These are phyloP conservation scores for Euzophera pinguis DNA, from an alignment of 2,888 invertebrate species.

Conservation along the genomic window DNA sequence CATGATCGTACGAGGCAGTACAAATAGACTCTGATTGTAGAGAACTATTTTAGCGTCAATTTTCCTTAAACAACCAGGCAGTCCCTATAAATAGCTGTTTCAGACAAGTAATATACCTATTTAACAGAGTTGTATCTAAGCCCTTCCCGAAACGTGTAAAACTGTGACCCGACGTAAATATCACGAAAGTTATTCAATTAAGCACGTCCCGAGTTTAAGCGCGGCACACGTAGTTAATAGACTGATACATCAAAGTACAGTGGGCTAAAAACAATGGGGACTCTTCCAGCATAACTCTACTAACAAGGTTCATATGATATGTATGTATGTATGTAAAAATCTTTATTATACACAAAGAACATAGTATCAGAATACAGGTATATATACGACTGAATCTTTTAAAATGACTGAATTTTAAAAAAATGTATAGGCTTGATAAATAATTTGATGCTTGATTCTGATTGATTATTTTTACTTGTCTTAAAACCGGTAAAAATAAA, in stretches of 20 bases:
- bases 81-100: not conserved
- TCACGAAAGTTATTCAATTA: slow-evolving; percentile 14
- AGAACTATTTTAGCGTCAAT: not conserved
- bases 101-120: not conserved
- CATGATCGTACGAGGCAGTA: not conserved
- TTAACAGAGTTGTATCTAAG: not conserved
- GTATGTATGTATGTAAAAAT: too few species aligned
- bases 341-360: too few species aligned
- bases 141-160: slow-evolving; percentile 2
- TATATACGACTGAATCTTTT: too few species aligned
- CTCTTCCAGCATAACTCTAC: not conserved
- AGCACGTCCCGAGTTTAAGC: slow-evolving; percentile 10
- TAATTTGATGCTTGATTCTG: too few species aligned
- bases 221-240: slow-evolving; percentile 19
- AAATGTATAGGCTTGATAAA: too few species aligned
- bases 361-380: too few species aligned
- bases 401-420: too few species aligned
- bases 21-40: not conserved
- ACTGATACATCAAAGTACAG: slow-evolving; percentile 23
- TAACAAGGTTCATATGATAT: too few species aligned
- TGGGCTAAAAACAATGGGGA: not conserved
- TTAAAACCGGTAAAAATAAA: too few species aligned
- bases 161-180: slow-evolving; percentile 6
- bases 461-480: too few species aligned
- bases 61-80: not conserved